Conservation (phyloP, 2,888 invertebrate species). For the Sialis fuliginosa region DNA sequence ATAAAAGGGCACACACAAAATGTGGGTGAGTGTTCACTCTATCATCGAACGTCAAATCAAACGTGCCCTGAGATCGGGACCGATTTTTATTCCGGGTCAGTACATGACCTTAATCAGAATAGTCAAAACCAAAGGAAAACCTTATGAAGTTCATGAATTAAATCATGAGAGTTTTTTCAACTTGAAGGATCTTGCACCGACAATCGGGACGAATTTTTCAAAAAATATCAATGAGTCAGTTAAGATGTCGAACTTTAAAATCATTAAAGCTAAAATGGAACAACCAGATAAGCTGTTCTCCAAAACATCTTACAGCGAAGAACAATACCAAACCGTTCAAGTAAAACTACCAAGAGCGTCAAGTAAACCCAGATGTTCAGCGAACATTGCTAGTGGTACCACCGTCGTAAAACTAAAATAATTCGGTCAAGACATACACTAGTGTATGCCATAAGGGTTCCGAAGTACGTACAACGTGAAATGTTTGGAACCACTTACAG, state of each 20-base stretch:
- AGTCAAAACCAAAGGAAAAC: slow-evolving; percentile 10
- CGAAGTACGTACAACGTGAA: no score
- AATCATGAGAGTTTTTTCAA: slow-evolving; percentile 1
- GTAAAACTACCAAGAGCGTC: no score
- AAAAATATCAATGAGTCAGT: slow-evolving; percentile 1
- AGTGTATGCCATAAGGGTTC: no score
- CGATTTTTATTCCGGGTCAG: slow-evolving; percentile 1
- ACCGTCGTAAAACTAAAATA: no score
- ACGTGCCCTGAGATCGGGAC: slow-evolving; percentile 7
- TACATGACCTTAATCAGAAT: slow-evolving; percentile 2
- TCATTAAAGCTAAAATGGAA: slow-evolving; percentile 1
- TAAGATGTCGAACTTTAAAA: slow-evolving; percentile 1
- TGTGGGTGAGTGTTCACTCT: slow-evolving; percentile 17
- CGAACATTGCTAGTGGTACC: no score
- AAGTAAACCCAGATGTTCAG: no score
- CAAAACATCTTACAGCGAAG: neutral
- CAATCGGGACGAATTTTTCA: slow-evolving; percentile 1
- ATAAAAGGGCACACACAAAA: slow-evolving; percentile 21
- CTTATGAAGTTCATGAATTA: slow-evolving; percentile 3
- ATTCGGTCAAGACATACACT: no score
- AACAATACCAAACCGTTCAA: no score
- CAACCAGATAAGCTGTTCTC: neutral
- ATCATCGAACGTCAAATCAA: slow-evolving; percentile 16
- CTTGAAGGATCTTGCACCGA: slow-evolving; percentile 1
- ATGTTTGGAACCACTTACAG: no score